phyloP scores from a whole-genome alignment of 2,888 invertebrate species.

The Imbricaverruca yamaguchii region DNA sequence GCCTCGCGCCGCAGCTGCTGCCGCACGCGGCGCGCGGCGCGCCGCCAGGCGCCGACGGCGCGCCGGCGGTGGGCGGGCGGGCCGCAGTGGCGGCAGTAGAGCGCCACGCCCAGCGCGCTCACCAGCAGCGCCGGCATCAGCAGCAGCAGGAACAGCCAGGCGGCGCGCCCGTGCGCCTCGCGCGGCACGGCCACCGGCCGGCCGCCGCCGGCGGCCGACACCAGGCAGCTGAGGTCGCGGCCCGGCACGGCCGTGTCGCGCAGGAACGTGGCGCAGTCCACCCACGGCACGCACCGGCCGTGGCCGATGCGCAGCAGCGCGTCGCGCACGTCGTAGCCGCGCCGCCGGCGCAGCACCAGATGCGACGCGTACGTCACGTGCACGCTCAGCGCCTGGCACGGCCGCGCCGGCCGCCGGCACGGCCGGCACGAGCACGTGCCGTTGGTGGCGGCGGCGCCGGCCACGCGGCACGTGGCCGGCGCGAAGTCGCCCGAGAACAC shows the following conservation, averaged over 20 bases:
- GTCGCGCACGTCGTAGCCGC: background rate
- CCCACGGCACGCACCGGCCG: background rate
- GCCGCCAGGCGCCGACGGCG: background rate
- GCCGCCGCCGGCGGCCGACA: background rate
- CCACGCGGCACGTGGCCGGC: slow-evolving; percentile 1
- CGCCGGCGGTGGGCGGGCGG: background rate
- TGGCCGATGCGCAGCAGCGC: background rate
- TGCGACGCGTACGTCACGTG: slow-evolving; percentile 9
- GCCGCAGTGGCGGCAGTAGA: background rate
- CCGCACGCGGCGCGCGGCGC: background rate
- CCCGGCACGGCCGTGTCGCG: background rate
- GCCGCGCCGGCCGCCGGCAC: background rate
- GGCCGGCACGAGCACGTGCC: slow-evolving; percentile 10
- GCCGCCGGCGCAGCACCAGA: background rate
- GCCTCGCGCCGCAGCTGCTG: background rate
- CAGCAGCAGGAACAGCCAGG: slow-evolving; percentile 7
- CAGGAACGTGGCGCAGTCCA: background rate
- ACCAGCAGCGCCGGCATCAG: background rate
- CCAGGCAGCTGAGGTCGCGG: slow-evolving; percentile 1
- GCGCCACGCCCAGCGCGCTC: background rate
- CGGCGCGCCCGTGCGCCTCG: background rate
- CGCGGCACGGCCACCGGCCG: slow-evolving; percentile 7
- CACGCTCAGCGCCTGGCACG: background rate
- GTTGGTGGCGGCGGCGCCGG: background rate
- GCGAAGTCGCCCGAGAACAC: background rate